Percentiles rank a stretch among this genome's conserved stretches.
These are phyloP conservation scores for Brotula barbata DNA, from an alignment of 2,797 vertebrate genomes.

Conservation along the genomic window DNA sequence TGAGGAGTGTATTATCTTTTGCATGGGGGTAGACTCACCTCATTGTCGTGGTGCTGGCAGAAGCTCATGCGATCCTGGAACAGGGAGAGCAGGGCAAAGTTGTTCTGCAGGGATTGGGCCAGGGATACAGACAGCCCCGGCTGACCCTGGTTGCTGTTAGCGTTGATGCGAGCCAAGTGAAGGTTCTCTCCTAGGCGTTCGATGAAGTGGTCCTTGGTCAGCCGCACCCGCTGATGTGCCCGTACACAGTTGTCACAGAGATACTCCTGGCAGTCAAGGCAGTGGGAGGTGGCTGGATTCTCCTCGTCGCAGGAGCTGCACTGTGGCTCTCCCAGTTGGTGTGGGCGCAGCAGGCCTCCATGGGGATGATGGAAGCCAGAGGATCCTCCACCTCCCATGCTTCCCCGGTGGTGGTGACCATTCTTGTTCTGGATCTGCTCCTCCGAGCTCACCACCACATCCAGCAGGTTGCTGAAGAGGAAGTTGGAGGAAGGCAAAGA, in stretches of 20 bases:
- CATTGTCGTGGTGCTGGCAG: constrained; percentile 90
- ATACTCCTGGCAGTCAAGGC: constrained; percentile 93
- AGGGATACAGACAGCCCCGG: constrained; percentile 63
- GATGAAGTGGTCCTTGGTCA: constrained; percentile 95
- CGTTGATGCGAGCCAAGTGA: constrained; percentile 63
- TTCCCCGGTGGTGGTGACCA: constrained; percentile 66
- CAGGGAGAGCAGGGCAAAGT: constrained; percentile 85
- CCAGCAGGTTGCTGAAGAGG: constrained; percentile 91
- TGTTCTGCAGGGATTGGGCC: constrained; percentile 79
- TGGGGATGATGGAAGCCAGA: constrained; percentile 70
- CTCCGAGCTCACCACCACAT: constrained; percentile 88
- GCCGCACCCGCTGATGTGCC: constrained; percentile 90
- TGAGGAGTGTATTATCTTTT: no score
- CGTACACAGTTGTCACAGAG: constrained; percentile 92
- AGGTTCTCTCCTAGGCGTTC: constrained; percentile 81
- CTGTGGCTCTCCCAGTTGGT: constrained; percentile 80
- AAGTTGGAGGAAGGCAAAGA: constrained; percentile 90
- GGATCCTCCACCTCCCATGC: constrained; percentile 47
- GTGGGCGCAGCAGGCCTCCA: constrained; percentile 73
- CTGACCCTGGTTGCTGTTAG: constrained; percentile 61
- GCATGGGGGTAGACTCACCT: constrained; percentile 76
- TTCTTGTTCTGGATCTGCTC: constrained; percentile 84
- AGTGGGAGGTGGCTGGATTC: constrained; percentile 88
- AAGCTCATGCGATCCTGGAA: constrained; percentile 88
- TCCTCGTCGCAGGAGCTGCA: constrained; percentile 93